Conservation (phyloP, 2,797 vertebrate species). For the Bucorvus abyssinicus region DNA sequence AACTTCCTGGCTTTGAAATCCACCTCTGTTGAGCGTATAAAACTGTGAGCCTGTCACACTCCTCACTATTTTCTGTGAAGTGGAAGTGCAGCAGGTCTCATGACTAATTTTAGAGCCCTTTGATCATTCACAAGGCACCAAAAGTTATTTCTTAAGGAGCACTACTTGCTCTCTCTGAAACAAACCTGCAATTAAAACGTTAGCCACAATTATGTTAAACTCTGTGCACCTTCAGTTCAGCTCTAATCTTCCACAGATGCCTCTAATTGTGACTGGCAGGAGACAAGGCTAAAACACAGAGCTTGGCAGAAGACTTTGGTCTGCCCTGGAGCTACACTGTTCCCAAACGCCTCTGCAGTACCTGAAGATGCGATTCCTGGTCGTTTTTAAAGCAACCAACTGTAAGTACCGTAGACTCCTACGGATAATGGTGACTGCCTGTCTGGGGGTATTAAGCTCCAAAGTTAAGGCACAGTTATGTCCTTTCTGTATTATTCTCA, state of each 20-base stretch:
- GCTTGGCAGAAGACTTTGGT: background rate
- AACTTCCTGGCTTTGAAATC: background rate
- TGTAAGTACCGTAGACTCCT: background rate
- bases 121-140: background rate
- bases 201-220: background rate
- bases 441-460: background rate
- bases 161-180: background rate
- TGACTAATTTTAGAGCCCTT: background rate
- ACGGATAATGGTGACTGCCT: background rate
- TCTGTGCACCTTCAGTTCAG: background rate
- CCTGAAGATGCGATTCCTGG: background rate
- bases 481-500: background rate
- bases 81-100: background rate
- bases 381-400: background rate
- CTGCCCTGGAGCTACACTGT: background rate
- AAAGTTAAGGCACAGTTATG: background rate
- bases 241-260: background rate
- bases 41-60: background rate
- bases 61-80: background rate
- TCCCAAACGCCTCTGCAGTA: background rate
- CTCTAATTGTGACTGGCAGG: background rate
- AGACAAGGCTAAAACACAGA: background rate
- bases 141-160: background rate
- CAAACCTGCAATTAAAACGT: background rate
- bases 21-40: background rate